Evolutionary conservation across 2,888 invertebrate genomes (phyloP).

Genomic region (Chloromyia formosa): DNA sequence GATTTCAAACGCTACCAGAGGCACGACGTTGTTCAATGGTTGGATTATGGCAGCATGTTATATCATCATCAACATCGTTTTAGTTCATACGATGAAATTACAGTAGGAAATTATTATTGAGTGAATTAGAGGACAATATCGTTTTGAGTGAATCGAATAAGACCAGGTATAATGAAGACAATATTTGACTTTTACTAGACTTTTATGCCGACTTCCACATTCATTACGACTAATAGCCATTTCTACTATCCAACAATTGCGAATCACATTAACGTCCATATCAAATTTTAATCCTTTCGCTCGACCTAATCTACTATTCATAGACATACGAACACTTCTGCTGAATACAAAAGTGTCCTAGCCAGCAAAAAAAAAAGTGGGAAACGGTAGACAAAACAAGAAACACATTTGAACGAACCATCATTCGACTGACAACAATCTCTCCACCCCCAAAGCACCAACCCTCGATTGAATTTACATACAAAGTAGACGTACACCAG

Average conservation of each 20-base stretch:
- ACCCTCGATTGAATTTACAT: conserved; percentile 39
- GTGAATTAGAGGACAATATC: no score
- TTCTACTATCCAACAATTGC: background rate
- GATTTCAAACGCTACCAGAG: conserved; percentile 4
- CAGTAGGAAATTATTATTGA: no score
- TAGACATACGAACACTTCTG: background rate
- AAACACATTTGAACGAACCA: conserved; percentile 21
- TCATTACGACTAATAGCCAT: background rate
- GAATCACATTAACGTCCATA: conserved; percentile 7
- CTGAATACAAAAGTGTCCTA: background rate
- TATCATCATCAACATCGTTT: no score
- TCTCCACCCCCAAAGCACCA: conserved; percentile 17
- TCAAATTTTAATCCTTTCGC: conserved; percentile 2
- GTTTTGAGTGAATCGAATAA: no score
- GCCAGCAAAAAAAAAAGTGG: conserved; percentile 2
- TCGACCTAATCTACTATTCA: conserved; percentile 25
- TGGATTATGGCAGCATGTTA: background rate
- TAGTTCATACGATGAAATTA: no score
- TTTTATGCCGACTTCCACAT: no score
- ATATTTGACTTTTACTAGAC: no score
- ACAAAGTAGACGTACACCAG: conserved; percentile 12
- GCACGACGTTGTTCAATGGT: background rate
- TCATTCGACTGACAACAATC: conserved; percentile 39
- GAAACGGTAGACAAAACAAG: background rate
- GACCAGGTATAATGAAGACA: no score